Base-by-base conservation (phyloP, 2,113 vertebrate genomes). In the Cricetomys ansorgei region DNA sequence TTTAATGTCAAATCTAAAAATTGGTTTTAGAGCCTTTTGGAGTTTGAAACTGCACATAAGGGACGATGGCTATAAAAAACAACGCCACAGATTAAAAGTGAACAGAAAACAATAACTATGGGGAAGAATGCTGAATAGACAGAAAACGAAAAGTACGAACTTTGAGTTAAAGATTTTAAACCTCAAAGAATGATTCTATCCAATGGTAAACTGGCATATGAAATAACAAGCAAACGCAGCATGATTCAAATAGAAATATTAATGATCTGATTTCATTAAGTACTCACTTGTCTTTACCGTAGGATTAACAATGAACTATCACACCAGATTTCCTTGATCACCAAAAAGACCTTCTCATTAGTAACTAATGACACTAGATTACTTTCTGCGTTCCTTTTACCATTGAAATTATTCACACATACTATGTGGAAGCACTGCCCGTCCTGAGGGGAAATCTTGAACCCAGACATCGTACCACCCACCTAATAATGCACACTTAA, bases 401-500 rank as follows among this genome's bases (percentile, higher is more conserved):
- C 75, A 59, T 17, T 92, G 17, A 97, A 96, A 95, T 73, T 92
- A 96, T 53, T 50, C 17, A 96, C 17, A 96, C 16, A 79, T 75
- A 65, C 34, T 88, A 77, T 73, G 40, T 79, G 50, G 73, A 97
- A 64, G 75, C 69, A 94, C 50, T 94, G 79, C 64, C 53, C 87
- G 93, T 27, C 31, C 72, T 53, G 9, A 95, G 7, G 94, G 45
- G 48, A 92, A 94, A 88, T 76, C 21, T 81, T 90, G 64, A 94
- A 62, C 73, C 83, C 79, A 64, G 59, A 48, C 72, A 83, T 89
- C 95, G 77, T 92, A 91, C 94, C 94, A 86, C 84, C 62, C 89
- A 95, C 75, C 83, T 96, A 96, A 67, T n/a, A 86, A 75, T 83
- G 73, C 57, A 96, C 80, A 97, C 55, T 96, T 96, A 96, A 95